Conservation (phyloP, 2,797 vertebrate genomes). For the Vireo griseus region DNA sequence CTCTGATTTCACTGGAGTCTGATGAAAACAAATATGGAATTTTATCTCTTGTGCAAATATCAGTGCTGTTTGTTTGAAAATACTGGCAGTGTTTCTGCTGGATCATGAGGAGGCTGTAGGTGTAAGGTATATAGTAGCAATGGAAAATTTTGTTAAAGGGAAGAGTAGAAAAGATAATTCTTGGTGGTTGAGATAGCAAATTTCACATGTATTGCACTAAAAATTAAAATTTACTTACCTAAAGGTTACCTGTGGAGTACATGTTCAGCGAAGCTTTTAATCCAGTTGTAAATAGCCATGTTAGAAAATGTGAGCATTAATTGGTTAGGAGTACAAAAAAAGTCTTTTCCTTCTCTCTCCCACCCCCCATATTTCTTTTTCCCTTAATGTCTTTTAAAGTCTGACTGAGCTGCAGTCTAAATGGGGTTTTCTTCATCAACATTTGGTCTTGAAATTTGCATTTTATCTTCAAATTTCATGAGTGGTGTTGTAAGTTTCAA, state of each 20-base stretch:
- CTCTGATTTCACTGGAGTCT: neutral
- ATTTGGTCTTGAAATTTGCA: neutral
- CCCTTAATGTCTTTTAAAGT: neutral
- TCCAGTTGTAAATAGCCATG: neutral
- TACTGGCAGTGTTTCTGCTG: neutral
- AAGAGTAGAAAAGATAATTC: neutral
- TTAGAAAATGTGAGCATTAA: neutral
- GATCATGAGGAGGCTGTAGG: neutral
- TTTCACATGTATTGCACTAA: neutral
- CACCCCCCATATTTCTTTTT: fast-evolving
- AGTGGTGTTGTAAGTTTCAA: neutral
- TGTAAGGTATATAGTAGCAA: neutral
- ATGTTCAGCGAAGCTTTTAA: neutral
- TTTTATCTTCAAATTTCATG: neutral
- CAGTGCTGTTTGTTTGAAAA: neutral
- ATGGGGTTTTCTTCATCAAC: fast-evolving
- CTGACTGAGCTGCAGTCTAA: neutral
- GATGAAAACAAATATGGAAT: neutral
- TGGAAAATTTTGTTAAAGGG: neutral
- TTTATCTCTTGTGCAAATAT: neutral
- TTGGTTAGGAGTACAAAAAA: neutral
- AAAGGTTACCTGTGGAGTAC: neutral
- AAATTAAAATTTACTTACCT: neutral
- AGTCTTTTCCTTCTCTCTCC: neutral
- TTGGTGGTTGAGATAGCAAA: neutral